These are phyloP conservation scores for Cladopsammia gracilis DNA, from an alignment of 64 coral and sea anemone species.

Conservation along the genomic window DNA sequence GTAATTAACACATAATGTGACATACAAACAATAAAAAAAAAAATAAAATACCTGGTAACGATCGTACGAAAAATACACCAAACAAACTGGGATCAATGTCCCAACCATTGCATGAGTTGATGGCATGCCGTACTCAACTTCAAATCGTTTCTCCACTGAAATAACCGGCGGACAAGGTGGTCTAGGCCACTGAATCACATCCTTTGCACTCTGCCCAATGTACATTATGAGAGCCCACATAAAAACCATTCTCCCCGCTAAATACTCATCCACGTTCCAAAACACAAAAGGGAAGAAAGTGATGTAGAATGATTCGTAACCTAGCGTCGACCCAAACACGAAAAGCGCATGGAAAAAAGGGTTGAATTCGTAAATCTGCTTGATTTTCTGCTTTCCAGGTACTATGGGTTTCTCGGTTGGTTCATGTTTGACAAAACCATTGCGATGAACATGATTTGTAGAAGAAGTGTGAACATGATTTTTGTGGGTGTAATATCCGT, in stretches of 20 bases:
- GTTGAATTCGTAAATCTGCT: constrained; percentile 71
- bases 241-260: constrained; percentile 80
- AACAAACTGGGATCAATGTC: constrained; percentile 82
- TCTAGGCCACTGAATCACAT: constrained; percentile 89
- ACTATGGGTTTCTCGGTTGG: neutral
- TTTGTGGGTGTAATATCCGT: neutral
- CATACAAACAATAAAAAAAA: neutral
- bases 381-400: neutral
- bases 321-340: constrained; percentile 80
- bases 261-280: constrained; percentile 94
- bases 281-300: constrained; percentile 94
- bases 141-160: constrained; percentile 86
- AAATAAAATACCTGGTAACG: constrained; percentile 77
- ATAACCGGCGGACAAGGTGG: constrained; percentile 83
- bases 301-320: constrained; percentile 93
- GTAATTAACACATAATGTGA: neutral
- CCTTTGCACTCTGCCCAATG: constrained; percentile 86
- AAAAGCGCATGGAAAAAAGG: constrained; percentile 83
- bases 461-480: neutral
- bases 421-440: constrained; percentile 64
- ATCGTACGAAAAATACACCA: constrained; percentile 92
- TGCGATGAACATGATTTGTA: constrained; percentile 26
- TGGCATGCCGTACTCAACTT: constrained; percentile 91
- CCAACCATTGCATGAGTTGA: constrained; percentile 94
- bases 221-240: constrained; percentile 92